Conservation (phyloP, 2,888 invertebrate genomes). For the Alloscopus bannaensis region DNA sequence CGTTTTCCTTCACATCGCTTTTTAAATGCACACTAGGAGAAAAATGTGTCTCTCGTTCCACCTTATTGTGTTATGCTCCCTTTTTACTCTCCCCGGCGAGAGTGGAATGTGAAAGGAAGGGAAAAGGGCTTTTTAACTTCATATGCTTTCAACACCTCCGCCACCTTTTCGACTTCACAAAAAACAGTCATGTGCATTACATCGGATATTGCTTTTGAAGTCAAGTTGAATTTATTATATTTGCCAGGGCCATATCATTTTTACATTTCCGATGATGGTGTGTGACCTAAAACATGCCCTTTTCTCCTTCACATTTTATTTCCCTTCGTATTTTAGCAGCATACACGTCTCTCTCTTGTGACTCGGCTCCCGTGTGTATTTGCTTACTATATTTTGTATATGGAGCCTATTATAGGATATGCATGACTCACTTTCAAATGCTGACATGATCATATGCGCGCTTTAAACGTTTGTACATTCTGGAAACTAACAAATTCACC, state of each 20-base stretch:
- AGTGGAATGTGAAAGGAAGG: conserved; percentile 51
- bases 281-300: conserved; percentile 58
- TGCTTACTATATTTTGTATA: no score
- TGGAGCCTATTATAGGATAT: no score
- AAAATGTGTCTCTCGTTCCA: conserved; percentile 16
- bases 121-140: conserved; percentile 51
- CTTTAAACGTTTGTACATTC: no score
- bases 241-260: conserved; percentile 53
- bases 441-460: no score
- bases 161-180: no score
- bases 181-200: conserved; percentile 14
- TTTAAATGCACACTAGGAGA: conserved; percentile 32
- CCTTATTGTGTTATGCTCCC: conserved; percentile 49
- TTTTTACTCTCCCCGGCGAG: conserved; percentile 18
- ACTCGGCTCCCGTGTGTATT: neutral
- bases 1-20: conserved; percentile 3
- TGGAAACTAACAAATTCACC: no score
- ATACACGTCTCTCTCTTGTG: neutral
- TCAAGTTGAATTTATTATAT: conserved; percentile 61
- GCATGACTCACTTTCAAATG: no score
- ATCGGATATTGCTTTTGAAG: conserved; percentile 61
- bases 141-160: conserved; percentile 24
- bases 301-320: conserved; percentile 27
- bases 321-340: neutral
- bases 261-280: conserved; percentile 64